phyloP scores from a whole-genome alignment of 2,113 vertebrate species.

The Candoia aspera region DNA sequence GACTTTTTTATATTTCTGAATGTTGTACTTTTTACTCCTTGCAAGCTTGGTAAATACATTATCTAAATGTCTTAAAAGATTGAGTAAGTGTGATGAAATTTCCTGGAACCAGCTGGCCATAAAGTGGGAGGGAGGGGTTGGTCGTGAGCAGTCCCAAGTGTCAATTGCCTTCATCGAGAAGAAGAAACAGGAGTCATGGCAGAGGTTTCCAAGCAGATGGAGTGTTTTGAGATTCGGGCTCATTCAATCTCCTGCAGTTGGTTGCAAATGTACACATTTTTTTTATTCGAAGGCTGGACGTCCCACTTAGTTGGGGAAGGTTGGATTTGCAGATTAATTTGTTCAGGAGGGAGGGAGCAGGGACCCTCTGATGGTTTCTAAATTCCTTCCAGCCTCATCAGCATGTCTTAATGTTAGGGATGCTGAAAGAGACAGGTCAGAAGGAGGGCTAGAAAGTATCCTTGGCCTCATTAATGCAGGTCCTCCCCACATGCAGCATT shows the following conservation, averaged over 20 bases:
- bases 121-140: not conserved
- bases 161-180: not conserved
- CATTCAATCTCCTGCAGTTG: not conserved
- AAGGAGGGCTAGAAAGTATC: not conserved
- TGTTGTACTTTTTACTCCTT: conserved; percentile 31
- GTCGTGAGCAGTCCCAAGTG: not conserved
- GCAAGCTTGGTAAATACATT: conserved; percentile 19
- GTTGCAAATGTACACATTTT: not conserved
- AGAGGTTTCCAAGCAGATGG: not conserved
- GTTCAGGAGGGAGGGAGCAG: not conserved
- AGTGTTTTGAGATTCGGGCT: not conserved
- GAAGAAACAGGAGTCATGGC: not conserved
- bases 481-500: not conserved
- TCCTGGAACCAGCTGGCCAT: not conserved
- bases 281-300: not conserved
- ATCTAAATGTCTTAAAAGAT: conserved; percentile 21
- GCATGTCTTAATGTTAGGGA: not conserved
- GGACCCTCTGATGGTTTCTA: not conserved
- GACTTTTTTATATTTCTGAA: conserved; percentile 25
- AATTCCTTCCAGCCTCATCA: not conserved
- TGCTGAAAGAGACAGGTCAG: not conserved
- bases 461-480: not conserved
- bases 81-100: not conserved
- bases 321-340: not conserved
- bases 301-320: not conserved